phyloP scores from a whole-genome alignment of 2,113 vertebrate genomes.

The Sminthopsis crassicaudata region DNA sequence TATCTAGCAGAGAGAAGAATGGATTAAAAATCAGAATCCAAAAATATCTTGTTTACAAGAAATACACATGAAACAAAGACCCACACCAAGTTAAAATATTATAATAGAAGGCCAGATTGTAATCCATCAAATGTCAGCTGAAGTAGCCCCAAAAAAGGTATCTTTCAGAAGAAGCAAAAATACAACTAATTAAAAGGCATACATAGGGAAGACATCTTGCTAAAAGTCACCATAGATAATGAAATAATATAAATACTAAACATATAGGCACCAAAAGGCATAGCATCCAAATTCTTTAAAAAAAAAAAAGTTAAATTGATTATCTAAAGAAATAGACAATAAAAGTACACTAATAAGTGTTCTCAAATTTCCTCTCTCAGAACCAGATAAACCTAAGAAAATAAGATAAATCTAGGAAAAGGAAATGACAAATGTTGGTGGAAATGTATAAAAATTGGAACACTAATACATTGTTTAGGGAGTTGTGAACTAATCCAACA shows the following conservation, averaged over 20 bases:
- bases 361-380: background rate
- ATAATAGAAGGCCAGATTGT: background rate
- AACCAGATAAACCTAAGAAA: background rate
- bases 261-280: background rate
- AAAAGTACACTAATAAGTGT: background rate
- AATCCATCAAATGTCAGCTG: background rate
- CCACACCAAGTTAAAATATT: background rate
- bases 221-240: background rate
- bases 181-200: background rate
- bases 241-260: background rate
- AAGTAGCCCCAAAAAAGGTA: background rate
- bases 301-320: background rate
- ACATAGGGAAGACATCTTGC: background rate
- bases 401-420: background rate
- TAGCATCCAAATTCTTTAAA: background rate
- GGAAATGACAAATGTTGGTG: background rate
- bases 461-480: background rate
- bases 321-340: no score
- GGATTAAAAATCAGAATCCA: background rate
- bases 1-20: background rate
- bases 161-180: background rate
- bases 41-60: background rate
- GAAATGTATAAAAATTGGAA: background rate
- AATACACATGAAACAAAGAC: background rate
- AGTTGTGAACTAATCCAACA: background rate